Percentiles rank a stretch among this genome's conserved stretches.
Evolutionary conservation across 1,140 invertebrate species (phyloP).

Genomic region (Aphelenchoides besseyi): DNA sequence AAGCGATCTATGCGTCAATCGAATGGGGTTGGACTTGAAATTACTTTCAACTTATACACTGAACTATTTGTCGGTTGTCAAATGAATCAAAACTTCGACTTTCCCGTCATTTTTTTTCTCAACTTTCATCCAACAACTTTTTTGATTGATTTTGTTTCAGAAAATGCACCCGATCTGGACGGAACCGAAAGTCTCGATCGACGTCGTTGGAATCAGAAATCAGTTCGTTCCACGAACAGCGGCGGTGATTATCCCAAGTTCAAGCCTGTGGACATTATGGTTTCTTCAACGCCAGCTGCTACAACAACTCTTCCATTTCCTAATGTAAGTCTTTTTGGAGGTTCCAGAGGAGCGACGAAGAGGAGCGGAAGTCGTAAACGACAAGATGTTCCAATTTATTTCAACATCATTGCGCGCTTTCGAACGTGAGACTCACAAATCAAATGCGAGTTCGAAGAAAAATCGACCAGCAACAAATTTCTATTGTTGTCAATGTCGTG

Average conservation of each 20-base stretch:
- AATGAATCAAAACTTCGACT: no score
- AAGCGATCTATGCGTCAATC: conserved; percentile 4
- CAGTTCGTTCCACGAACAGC: conserved; percentile 20
- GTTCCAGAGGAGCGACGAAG: no score
- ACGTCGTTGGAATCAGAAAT: conserved; percentile 30
- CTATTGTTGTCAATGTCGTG: no score
- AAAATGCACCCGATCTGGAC: conserved; percentile 26
- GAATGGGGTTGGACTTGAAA: conserved; percentile 19
- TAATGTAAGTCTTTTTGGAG: background rate
- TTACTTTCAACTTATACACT: no score
- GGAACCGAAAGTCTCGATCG: conserved; percentile 34
- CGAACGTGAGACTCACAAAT: background rate
- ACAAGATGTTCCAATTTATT: no score
- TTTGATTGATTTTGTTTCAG: conserved; percentile 15
- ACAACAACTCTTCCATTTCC: conserved; percentile 27
- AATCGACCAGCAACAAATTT: no score
- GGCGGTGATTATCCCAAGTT: conserved; percentile 8
- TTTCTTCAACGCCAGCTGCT: conserved; percentile 1
- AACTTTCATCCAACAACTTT: background rate
- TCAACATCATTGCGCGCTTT: background rate
- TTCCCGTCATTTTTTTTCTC: background rate
- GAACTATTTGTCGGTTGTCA: no score
- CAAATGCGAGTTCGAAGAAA: background rate
- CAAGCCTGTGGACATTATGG: conserved; percentile 10
- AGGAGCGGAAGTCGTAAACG: no score